Percentiles rank a stretch among this genome's conserved stretches.
Conservation (phyloP, 2,888 invertebrate genomes). For the Microchrysa polita region DNA sequence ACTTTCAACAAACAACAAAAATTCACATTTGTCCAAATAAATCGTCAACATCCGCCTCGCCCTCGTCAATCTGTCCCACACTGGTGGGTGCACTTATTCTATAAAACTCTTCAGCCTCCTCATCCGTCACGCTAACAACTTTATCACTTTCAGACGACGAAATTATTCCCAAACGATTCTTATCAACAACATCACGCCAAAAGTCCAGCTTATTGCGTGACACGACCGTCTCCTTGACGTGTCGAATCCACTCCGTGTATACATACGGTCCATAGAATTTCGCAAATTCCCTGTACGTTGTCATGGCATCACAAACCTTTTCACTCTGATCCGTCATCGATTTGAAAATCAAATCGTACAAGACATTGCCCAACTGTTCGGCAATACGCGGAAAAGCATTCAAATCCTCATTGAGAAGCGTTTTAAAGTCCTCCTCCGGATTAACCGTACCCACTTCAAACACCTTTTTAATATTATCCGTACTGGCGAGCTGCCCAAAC, state of each 20-base stretch:
- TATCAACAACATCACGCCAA: constrained; percentile 59
- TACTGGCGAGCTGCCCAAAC: constrained; percentile 5
- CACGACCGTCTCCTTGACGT: constrained; percentile 57
- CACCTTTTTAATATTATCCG: constrained; percentile 47
- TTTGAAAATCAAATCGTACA: constrained; percentile 57
- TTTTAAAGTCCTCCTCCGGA: constrained; percentile 71
- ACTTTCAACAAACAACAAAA: background rate
- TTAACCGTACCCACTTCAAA: constrained; percentile 68
- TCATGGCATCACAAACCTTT: constrained; percentile 57
- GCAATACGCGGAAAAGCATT: constrained; percentile 56
- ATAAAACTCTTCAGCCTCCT: constrained; percentile 48
- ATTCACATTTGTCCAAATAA: constrained; percentile 49
- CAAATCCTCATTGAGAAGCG: constrained; percentile 63
- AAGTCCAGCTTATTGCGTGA: constrained; percentile 56
- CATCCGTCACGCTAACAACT: constrained; percentile 43
- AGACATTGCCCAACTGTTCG: constrained; percentile 58
- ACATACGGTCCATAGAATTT: constrained; percentile 57
- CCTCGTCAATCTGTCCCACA: background rate
- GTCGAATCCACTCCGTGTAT: constrained; percentile 61
- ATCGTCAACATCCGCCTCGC: constrained; percentile 47
- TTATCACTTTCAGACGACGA: constrained; percentile 45
- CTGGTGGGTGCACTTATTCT: constrained; percentile 13
- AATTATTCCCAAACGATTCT: constrained; percentile 57
- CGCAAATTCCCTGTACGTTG: constrained; percentile 63
- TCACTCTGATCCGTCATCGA: constrained; percentile 55